Conservation (phyloP, 1,140 invertebrate genomes). For the Brachionus calyciflorus region DNA sequence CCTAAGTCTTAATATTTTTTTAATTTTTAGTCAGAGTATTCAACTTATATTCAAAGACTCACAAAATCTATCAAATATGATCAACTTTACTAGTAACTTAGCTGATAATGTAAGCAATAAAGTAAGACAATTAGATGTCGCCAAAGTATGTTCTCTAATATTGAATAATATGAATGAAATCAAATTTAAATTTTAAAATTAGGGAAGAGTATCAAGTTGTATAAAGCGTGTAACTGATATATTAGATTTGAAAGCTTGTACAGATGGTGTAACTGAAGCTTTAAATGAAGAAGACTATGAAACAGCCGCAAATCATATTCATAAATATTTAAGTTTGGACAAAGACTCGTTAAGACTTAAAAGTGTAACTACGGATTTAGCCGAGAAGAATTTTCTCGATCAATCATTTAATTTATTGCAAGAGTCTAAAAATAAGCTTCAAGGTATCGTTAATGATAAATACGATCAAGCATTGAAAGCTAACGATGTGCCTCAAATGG, state of each 20-base stretch:
- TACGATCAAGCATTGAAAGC: conserved; percentile 87
- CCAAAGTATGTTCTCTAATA: conserved; percentile 69
- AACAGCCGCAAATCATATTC: conserved; percentile 83
- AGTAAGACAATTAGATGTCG: conserved; percentile 86
- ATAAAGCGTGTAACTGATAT: conserved; percentile 91
- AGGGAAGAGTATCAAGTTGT: conserved; percentile 88
- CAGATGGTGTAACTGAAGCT: conserved; percentile 86
- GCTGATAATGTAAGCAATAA: conserved; percentile 92
- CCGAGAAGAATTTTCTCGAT: conserved; percentile 65
- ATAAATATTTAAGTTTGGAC: conserved; percentile 90
- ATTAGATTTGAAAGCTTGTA: conserved; percentile 89
- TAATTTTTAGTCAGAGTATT: not conserved
- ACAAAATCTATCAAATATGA: conserved; percentile 55
- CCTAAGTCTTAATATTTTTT: too few relatives aligned
- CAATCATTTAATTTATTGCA: conserved; percentile 76
- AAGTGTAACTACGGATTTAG: conserved; percentile 67
- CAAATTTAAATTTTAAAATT: conserved; percentile 48
- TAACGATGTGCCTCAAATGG: conserved; percentile 82
- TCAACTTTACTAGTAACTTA: conserved; percentile 75
- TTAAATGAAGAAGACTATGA: conserved; percentile 76
- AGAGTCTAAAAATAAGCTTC: conserved; percentile 75
- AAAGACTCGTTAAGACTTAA: conserved; percentile 73
- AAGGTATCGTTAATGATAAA: conserved; percentile 71
- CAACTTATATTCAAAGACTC: conserved; percentile 34
- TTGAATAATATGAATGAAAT: conserved; percentile 39